These are phyloP conservation scores for Tetragonisca angustula DNA, from an alignment of 2,888 invertebrate species.

Conservation along the genomic window DNA sequence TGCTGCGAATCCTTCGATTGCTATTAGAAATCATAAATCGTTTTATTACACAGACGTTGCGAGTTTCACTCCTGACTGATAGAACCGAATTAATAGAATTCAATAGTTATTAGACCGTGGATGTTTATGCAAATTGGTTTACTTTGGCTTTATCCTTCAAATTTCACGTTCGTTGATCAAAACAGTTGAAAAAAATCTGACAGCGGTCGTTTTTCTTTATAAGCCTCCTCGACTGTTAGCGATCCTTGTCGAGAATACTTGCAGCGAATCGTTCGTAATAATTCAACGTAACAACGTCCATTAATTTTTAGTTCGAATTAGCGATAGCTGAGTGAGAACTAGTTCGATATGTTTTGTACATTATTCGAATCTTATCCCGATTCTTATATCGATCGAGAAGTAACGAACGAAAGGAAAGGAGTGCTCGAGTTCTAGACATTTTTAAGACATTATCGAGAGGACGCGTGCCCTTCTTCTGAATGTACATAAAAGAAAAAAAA, in stretches of 20 bases:
- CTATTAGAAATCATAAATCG: too few relatives aligned
- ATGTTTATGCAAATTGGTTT: too few relatives aligned
- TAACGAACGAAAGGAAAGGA: slow-evolving; percentile 4
- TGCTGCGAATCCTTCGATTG: too few relatives aligned
- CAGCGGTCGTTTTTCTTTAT: background rate
- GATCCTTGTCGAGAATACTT: slow-evolving; percentile 8
- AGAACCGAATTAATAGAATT: too few relatives aligned
- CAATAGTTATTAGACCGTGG: too few relatives aligned
- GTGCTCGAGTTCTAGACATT: slow-evolving; percentile 4
- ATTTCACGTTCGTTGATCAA: too few relatives aligned
- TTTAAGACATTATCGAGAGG: slow-evolving; percentile 8
- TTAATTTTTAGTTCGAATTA: slow-evolving; percentile 18
- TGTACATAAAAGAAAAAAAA: background rate
- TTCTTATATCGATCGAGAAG: background rate
- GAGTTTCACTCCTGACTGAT: too few relatives aligned
- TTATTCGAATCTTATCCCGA: background rate
- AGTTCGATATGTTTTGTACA: slow-evolving; percentile 9
- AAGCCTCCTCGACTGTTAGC: slow-evolving; percentile 10
- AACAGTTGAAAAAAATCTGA: background rate
- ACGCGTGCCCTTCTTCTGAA: slow-evolving; percentile 26
- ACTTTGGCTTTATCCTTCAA: too few relatives aligned
- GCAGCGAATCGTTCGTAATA: slow-evolving; percentile 23
- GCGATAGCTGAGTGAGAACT: background rate
- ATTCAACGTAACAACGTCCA: slow-evolving; percentile 14
- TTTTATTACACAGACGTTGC: too few relatives aligned